phyloP scores from a whole-genome alignment of 2,113 vertebrate genomes.

The Micromys minutus region DNA sequence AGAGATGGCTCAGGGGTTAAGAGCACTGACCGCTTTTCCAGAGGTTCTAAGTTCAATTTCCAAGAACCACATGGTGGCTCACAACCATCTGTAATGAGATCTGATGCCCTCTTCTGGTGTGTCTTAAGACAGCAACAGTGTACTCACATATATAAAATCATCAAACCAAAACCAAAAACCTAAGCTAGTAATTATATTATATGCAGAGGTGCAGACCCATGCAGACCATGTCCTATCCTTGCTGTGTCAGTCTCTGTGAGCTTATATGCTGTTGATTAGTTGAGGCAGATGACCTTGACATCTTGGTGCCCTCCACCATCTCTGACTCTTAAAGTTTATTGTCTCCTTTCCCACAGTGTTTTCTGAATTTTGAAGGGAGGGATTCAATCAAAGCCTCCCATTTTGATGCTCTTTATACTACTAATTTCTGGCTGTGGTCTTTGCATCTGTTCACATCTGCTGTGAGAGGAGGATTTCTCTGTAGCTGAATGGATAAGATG shows the following conservation, averaged over 20 bases:
- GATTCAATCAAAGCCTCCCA: neutral
- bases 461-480: neutral
- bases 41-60: too few species aligned
- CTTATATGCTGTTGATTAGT: neutral
- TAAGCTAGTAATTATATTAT: too few species aligned
- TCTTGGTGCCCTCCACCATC: too few species aligned
- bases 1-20: too few species aligned
- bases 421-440: neutral
- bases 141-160: too few species aligned
- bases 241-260: neutral
- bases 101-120: too few species aligned
- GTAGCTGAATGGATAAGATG: neutral
- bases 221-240: neutral
- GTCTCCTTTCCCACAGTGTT: neutral
- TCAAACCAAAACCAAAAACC: too few species aligned
- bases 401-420: neutral
- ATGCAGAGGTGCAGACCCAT: neutral
- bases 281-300: neutral
- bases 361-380: neutral
- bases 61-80: too few species aligned
- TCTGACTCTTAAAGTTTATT: neutral
- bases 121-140: too few species aligned
- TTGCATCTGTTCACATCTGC: neutral
- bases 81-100: too few species aligned
- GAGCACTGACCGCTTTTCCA: too few species aligned